phyloP scores from a whole-genome alignment of 2,888 invertebrate genomes.

The Andrena fulva region DNA sequence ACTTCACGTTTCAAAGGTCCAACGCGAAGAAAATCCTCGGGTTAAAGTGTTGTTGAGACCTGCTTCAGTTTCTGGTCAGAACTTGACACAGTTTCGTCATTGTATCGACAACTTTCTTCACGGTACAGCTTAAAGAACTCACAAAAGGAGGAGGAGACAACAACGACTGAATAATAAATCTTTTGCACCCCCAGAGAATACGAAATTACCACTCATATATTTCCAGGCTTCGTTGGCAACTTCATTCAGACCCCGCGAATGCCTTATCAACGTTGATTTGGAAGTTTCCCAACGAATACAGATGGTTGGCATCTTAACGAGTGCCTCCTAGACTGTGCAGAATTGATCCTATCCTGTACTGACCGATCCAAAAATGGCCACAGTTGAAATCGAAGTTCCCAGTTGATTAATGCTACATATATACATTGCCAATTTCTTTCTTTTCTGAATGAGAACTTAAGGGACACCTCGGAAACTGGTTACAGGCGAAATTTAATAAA shows the following conservation, averaged over 20 bases:
- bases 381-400: not conserved
- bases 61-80: not conserved
- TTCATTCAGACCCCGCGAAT: constrained; percentile 17
- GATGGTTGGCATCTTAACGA: constrained; percentile 41
- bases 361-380: constrained; percentile 10
- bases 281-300: constrained; percentile 53
- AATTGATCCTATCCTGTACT: not conserved
- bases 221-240: constrained; percentile 46
- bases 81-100: not conserved
- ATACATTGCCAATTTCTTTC: too few species aligned
- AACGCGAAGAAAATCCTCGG: not conserved
- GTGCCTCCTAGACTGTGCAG: not conserved
- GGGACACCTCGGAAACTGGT: not conserved
- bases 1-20: not conserved
- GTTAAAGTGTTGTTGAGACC: not conserved
- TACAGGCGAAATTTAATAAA: constrained; percentile 28
- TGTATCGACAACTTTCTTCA: not conserved
- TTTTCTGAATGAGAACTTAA: not conserved
- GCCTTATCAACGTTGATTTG: constrained; percentile 59
- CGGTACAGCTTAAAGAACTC: not conserved
- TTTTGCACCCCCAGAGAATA: constrained; percentile 31
- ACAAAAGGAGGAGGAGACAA: not conserved
- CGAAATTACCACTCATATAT: constrained; percentile 48
- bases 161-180: constrained; percentile 34
- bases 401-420: too few species aligned